Percentiles rank a stretch among this genome's conserved stretches.
Evolutionary conservation across 2,888 invertebrate species (phyloP).

Genomic region (Cetonia aurata): DNA sequence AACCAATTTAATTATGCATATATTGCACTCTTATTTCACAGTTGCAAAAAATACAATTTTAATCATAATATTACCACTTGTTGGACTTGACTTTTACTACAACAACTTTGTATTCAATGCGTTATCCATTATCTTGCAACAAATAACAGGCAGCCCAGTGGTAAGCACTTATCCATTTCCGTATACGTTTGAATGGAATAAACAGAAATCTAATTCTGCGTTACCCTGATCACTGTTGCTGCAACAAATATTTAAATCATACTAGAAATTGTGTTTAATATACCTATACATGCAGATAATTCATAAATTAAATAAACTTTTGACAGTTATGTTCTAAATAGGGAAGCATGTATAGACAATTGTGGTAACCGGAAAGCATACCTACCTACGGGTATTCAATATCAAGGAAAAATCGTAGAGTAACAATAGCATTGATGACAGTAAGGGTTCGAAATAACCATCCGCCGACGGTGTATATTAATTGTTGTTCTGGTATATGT

Average conservation of each 20-base stretch:
- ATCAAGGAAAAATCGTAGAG: conserved; percentile 14
- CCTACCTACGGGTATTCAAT: conserved; percentile 8
- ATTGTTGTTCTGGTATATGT: not conserved
- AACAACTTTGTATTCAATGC: not conserved
- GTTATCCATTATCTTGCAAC: conserved; percentile 3
- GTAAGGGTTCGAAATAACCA: conserved; percentile 7
- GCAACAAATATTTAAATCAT: no score
- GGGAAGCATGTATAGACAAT: conserved; percentile 6
- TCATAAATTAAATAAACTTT: conserved; percentile 23
- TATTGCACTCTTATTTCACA: no score
- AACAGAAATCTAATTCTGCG: no score
- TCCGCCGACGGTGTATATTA: conserved; percentile 10
- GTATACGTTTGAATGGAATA: no score
- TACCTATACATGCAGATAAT: no score
- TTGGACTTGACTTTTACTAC: conserved; percentile 12
- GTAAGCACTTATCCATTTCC: no score
- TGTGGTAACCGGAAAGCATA: conserved; percentile 4
- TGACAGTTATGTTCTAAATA: conserved; percentile 22
- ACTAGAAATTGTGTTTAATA: no score
- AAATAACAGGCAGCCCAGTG: not conserved
- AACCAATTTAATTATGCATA: no score
- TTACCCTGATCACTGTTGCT: no score
- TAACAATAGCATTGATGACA: conserved; percentile 6
- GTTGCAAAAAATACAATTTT: not conserved
- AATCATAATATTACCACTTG: conserved; percentile 15